Percentiles rank a stretch among this genome's conserved stretches.
These are phyloP conservation scores for Mesembrinibis cayennensis DNA, from an alignment of 2,113 vertebrate genomes.

Conservation along the genomic window DNA sequence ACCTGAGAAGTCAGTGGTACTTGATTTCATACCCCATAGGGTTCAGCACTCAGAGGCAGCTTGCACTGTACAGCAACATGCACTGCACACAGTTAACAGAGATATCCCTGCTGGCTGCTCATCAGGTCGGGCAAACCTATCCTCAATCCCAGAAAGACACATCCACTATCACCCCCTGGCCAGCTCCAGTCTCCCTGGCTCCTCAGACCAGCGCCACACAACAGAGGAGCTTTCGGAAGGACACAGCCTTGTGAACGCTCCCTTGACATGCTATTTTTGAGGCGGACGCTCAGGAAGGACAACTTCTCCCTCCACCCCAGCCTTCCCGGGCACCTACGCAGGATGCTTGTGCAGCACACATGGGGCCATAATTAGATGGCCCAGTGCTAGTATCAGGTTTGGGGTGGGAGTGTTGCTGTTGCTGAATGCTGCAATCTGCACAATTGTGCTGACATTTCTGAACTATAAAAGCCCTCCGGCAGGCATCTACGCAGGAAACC, in stretches of 20 bases:
- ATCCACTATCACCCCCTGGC: not conserved
- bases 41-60: not conserved
- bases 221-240: accelerated
- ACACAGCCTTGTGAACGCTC: accelerated
- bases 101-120: not conserved
- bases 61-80: not conserved
- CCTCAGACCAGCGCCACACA: not conserved
- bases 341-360: accelerated
- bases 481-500: constrained; percentile 37
- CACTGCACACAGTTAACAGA: not conserved
- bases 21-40: not conserved
- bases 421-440: constrained; percentile 33
- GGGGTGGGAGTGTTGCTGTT: not conserved
- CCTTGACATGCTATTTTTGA: not conserved
- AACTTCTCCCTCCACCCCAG: not conserved
- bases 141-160: not conserved
- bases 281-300: not conserved
- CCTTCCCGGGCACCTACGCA: not conserved
- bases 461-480: constrained; percentile 44
- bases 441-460: constrained; percentile 47
- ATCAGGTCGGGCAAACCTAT: not conserved
- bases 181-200: not conserved
- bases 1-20: not conserved
- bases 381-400: not conserved
- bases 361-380: not conserved